phyloP scores from a whole-genome alignment of 2,113 vertebrate genomes.

The Noctilio leporinus region DNA sequence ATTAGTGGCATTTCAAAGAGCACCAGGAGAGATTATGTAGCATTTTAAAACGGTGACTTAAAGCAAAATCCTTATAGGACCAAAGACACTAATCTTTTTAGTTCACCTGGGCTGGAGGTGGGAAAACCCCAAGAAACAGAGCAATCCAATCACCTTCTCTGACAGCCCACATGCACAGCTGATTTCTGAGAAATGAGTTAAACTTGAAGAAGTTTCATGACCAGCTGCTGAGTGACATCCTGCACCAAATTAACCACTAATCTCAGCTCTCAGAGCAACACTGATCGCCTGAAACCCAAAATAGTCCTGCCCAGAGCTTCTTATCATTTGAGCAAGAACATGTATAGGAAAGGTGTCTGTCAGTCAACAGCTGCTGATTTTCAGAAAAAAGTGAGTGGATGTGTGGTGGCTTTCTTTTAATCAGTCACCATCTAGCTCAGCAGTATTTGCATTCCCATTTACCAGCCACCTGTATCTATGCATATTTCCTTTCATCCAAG shows the following conservation, averaged over 20 bases:
- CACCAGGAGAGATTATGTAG: not conserved
- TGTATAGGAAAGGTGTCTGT: conserved; percentile 72
- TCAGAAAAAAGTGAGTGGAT: conserved; percentile 58
- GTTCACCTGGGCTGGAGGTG: not conserved
- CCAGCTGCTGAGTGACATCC: conserved; percentile 76
- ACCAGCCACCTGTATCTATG: not conserved
- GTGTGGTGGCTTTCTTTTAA: conserved; percentile 21
- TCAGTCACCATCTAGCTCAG: not conserved
- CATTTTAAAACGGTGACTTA: conserved; percentile 3
- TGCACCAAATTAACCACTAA: conserved; percentile 68
- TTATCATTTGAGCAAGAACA: conserved; percentile 70
- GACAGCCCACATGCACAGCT: conserved; percentile 37
- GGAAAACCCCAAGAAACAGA: conserved; percentile 63
- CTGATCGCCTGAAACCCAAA: conserved; percentile 70
- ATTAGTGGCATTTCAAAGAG: not conserved
- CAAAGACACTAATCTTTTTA: conserved; percentile 56
- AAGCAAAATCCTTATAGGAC: conserved; percentile 10
- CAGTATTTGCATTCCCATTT: not conserved
- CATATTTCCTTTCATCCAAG: not conserved
- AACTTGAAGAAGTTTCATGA: conserved; percentile 69
- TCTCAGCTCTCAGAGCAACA: conserved; percentile 78
- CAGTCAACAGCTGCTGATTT: conserved; percentile 71
- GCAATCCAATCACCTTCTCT: conserved; percentile 14
- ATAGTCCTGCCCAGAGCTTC: conserved; percentile 70
- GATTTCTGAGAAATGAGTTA: conserved; percentile 65